Evolutionary conservation across 2,113 vertebrate genomes (phyloP), one percentile per base, ranked within the genome.

Genomic region (Apaloderma vittatum): DNA sequence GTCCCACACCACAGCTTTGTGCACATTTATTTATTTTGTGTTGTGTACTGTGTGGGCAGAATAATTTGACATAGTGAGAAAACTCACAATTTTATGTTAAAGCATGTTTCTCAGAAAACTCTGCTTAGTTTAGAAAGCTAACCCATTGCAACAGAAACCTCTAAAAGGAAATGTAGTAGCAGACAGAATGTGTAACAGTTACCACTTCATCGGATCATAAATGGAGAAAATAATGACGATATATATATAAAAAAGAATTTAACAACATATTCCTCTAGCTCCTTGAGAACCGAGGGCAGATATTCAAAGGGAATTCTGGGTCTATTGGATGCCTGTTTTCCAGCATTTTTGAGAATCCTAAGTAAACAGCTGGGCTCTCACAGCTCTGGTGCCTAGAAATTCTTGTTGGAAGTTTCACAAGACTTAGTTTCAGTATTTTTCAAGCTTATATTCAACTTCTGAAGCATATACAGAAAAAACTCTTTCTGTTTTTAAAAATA

Each of bases 41-140:
- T 78, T 94, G 20, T 71, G 34, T 63, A 72, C 37, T 84, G 45
- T 78, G 62, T 79, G 63, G 74, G 71, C 49, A 88, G 70, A 24
- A 71, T 78, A 90, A 94, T 94, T 88, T 88, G 86, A 73, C 1
- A 1, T 36, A 79, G 34, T 61, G 78, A 86, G 63, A 94, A 97
- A 95, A 68, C 23, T 14, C 81, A 57, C 6, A 73, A 96, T 88
- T 90, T 93, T 91, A 79, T 95, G 67, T 32, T 92, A 74, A 96
- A 71, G 22, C 10, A 54, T 34, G 71, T 91, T 86, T 91, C 40
- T 82, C 61, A 74, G 80, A 88, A 92, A 91, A 89, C 21, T 88
- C 26, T n/a, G 71, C 34, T n/a, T 62, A 75, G 34, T 86, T 93
- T 86, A 81, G 81, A 92, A 96, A 95, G 37, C 16, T 65, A 81